Base-by-base conservation (phyloP, 1,140 invertebrate genomes). In the Lepidurus apus region DNA sequence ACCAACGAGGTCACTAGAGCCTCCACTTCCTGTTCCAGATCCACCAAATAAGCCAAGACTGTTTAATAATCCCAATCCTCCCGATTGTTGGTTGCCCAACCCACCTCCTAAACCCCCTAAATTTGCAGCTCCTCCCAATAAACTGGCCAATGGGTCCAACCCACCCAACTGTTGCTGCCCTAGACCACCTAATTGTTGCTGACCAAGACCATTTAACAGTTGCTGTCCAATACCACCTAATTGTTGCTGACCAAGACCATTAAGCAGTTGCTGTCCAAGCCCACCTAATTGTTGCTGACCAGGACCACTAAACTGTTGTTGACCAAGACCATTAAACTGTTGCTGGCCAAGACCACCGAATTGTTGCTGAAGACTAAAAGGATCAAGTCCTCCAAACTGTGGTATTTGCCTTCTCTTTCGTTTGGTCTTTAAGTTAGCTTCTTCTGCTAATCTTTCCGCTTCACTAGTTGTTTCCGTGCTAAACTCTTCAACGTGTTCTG, bases 1-100 rank as follows among this genome's bases (percentile, higher is more conserved):
- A n/a, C 53, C 53, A 65, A 65, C 53, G 17, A 65, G 53, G 13
- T 65, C 53, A 65, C 53, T 65, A 7, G 53, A 65, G 6, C 17
- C 53, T 0, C 53, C 53, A 65, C 21, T 65, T 65, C 53, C 53
- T 65, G 53, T n/a, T 21, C 53, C 53, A 21, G 21, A 21, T 17
- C 53, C 53, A 17, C 53, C 13, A 21, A 65, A 65, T 65, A 65
- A 65, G 21, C 53, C 53, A 65, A 65, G 53, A 65, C 53, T 65
- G 53, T 21, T 65, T 65, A 65, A 21, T 21, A 65, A 65, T 65
- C 53, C 53, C 53, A 21, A 65, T 47, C 45, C 45, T 9, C 45
- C 45, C 45, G 21, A 65, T 17, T 65, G 53, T 65, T 65, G 53
- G 21, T n/a, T 65, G 1, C 1, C 53, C 21, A 65, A 17, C 17